Conservation (phyloP, 2,113 vertebrate species). For the Engystomops pustulosus region DNA sequence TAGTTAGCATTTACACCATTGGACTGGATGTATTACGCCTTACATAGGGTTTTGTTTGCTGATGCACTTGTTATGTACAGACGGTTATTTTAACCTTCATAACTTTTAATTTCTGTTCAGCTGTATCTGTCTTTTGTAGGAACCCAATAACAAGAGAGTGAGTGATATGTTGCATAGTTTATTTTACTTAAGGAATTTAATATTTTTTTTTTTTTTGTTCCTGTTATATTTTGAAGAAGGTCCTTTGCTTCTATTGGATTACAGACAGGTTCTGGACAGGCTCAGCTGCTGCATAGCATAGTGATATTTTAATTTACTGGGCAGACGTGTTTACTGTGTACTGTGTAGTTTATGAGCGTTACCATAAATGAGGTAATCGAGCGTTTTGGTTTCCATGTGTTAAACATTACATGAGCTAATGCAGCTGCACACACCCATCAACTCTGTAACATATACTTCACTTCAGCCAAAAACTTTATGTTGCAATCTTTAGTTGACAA, state of each 20-base stretch:
- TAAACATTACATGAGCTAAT: slow-evolving; percentile 83
- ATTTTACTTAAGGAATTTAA: slow-evolving; percentile 73
- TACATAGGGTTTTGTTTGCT: not conserved
- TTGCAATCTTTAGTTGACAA: slow-evolving; percentile 61
- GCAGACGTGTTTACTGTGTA: slow-evolving; percentile 90
- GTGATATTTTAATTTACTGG: slow-evolving; percentile 83
- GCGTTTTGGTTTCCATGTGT: slow-evolving; percentile 77
- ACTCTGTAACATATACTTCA: slow-evolving; percentile 67
- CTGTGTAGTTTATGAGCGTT: slow-evolving; percentile 84
- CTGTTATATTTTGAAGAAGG: slow-evolving; percentile 73
- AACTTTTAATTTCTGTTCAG: slow-evolving; percentile 67
- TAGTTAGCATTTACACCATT: not conserved
- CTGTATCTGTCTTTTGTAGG: slow-evolving; percentile 70
- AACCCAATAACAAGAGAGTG: slow-evolving; percentile 68
- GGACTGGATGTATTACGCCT: not conserved
- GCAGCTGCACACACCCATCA: slow-evolving; percentile 72
- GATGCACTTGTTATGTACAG: not conserved
- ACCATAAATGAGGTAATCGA: slow-evolving; percentile 83
- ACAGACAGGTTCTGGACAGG: slow-evolving; percentile 75
- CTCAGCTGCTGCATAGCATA: slow-evolving; percentile 80
- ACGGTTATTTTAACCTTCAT: not conserved
- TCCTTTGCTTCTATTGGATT: slow-evolving; percentile 76
- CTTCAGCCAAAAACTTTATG: slow-evolving; percentile 69
- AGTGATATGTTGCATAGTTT: slow-evolving; percentile 69
- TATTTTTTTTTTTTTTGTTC: slow-evolving; percentile 61